Evolutionary conservation across 2,797 vertebrate species (phyloP), one percentile per base, ranked within the genome.

Genomic region (Sylvia borin): DNA sequence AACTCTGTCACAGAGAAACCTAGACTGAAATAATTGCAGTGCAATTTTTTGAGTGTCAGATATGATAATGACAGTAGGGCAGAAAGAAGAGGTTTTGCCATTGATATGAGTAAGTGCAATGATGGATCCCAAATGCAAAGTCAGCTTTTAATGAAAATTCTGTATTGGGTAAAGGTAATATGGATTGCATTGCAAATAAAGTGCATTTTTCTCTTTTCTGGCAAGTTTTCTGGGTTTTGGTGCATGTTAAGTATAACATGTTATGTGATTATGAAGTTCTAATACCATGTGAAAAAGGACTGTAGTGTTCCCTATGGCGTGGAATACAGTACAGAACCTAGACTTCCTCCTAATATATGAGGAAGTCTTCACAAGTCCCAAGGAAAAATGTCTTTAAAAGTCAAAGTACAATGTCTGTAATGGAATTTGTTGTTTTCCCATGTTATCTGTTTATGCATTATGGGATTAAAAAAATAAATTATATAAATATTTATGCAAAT

Each of bases 401-500:
- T 26, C 70, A 25, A 74, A 88, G 32, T 73, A 53, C 14, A 53
- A 11, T 61, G 48, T 81, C 74, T 85, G 11, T 51, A 76, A 38
- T 36, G 68, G 18, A n/a, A 50, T 42, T 78, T 90, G 34, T 66
- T 31, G 12, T 91, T 79, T 85, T 58, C 47, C 21, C 65, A 16
- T 79, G 70, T 72, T 92, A 72, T 83, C 91, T 94, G 72, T 88
- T 95, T 93, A 86, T 93, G 64, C 62, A 48, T 72, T 42, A 77
- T 80, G 64, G 89, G 93, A 68, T 82, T 92, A 71, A 6, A 0
- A 70, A 89, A 78, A 88, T 51, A 90, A 82, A 92, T 91, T 77
- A 93, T 95, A 95, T 82, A 96, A 93, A 96, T 94, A 95, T 95
- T 95, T 97, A 97, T 96, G 95, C 84, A 96, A 95, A 96, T 91